Evolutionary conservation across 2,888 invertebrate genomes (phyloP), one percentile per base, ranked within the genome.

Genomic region (Entomobrya proxima): DNA sequence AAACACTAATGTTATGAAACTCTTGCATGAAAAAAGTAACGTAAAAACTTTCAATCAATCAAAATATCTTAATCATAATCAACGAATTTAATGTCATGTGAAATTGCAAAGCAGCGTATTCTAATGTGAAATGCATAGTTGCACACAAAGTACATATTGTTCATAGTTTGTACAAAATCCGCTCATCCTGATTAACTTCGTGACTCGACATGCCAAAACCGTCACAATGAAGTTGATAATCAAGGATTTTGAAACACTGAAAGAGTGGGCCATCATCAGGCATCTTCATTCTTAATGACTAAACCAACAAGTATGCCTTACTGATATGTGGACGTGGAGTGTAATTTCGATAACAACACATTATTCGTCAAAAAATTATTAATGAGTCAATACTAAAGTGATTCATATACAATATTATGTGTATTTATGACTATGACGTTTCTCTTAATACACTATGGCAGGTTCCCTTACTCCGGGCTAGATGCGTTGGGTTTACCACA

Each of bases 121-220:
- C n/a, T n/a, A n/a, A n/a, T n/a, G n/a, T n/a, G n/a, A n/a, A n/a
- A n/a, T n/a, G n/a, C n/a, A n/a, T n/a, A 30, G n/a, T 58, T 58
- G 58, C 58, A 58, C n/a, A 58, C 58, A 58, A 3, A 58, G 58
- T 3, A 24, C 13, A 9, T 44, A 69, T 3, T 7, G 44, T 50
- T 32, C 15, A 15, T 40, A 15, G 15, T n/a, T 24, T 11, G 30
- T 50, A 7, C 27, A 52, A 21, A 15, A 76, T 52, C 67, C 40
- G 13, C 24, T 81, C 21, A 74, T 75, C 24, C 64, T 82, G 82
- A 82, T 82, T 74, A 75, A 64, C 50, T 74, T 82, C 82, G 82
- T 82, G 82, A 82, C 82, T 82, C 47, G 61, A 47, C 82, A 82
- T 47, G 82, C 61, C 58, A 80, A 52, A 69, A 69, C 52, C 21